These are phyloP conservation scores for Oreochromis grahami DNA, from an alignment of 2,797 vertebrate species.

Conservation along the genomic window DNA sequence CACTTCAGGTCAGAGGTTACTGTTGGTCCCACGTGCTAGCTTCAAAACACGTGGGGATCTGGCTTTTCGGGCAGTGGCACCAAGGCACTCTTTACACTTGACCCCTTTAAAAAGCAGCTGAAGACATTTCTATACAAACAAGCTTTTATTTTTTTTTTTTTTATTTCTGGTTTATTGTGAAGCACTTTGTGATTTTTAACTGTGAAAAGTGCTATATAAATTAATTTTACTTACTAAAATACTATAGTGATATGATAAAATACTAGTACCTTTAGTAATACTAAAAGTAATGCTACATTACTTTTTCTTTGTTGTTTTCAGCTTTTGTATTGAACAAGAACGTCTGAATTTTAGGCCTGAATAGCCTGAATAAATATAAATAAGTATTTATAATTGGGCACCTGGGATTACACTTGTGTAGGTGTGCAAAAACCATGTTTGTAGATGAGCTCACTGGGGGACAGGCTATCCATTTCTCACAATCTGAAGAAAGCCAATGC, in stretches of 20 bases:
- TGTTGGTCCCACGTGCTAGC: background rate
- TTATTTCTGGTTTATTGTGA: background rate
- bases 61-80: background rate
- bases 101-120: background rate
- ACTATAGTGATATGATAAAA: background rate
- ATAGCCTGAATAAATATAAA: background rate
- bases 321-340: background rate
- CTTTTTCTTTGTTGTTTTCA: background rate
- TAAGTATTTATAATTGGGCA: background rate
- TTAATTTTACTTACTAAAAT: background rate
- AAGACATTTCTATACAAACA: background rate
- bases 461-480: fast-evolving
- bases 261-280: background rate
- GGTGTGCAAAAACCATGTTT: background rate
- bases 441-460: background rate
- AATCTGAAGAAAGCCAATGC: background rate
- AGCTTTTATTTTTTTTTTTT: background rate
- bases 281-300: background rate
- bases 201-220: background rate
- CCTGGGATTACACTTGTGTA: background rate
- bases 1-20: fast-evolving
- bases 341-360: background rate
- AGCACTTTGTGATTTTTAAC: background rate
- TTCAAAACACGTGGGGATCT: fast-evolving
- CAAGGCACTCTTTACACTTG: background rate